These are phyloP conservation scores for Drosophila aff. DNA, from an alignment of 1,140 invertebrate species.

Conservation along the genomic window DNA sequence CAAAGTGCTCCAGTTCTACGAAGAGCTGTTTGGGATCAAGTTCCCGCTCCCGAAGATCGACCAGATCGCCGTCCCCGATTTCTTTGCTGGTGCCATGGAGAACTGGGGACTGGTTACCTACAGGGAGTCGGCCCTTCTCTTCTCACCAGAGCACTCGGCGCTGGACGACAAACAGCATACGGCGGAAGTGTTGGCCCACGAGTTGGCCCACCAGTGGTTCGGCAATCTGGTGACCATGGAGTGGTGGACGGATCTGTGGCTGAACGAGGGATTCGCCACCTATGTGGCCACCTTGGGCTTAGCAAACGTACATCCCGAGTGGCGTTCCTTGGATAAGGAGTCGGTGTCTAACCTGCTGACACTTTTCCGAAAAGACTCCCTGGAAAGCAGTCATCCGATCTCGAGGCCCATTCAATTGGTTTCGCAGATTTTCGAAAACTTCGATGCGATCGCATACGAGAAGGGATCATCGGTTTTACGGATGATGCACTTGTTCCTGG, in stretches of 20 bases:
- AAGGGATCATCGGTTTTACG: constrained; percentile 93
- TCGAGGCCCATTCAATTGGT: constrained; percentile 88
- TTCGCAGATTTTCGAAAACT: constrained; percentile 93
- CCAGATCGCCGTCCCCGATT: constrained; percentile 92
- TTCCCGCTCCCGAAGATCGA: constrained; percentile 89
- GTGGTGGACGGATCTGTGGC: constrained; percentile 93
- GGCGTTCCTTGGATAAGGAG: constrained; percentile 88
- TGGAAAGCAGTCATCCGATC: constrained; percentile 87
- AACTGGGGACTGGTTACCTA: constrained; percentile 85
- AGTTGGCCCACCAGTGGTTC: background rate
- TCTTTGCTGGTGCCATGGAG: constrained; percentile 85
- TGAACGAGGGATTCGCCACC: constrained; percentile 95
- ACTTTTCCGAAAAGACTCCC: constrained; percentile 86
- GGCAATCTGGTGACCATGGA: background rate
- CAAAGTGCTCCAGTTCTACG: constrained; percentile 87
- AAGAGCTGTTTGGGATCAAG: constrained; percentile 89
- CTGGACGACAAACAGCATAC: constrained; percentile 87
- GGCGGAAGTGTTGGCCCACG: constrained; percentile 70
- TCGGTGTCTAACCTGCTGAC: constrained; percentile 86
- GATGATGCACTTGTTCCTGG: constrained; percentile 95
- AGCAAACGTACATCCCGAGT: constrained; percentile 86
- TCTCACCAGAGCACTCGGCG: constrained; percentile 85
- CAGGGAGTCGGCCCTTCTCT: constrained; percentile 67
- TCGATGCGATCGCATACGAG: constrained; percentile 94
- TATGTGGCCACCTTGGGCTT: constrained; percentile 88